A percentile compares a stretch with the other conserved stretches of the same genome.
These are phyloP conservation scores for Dromius quadrimaculatus DNA, from an alignment of 2,888 invertebrate species.

Conservation along the genomic window DNA sequence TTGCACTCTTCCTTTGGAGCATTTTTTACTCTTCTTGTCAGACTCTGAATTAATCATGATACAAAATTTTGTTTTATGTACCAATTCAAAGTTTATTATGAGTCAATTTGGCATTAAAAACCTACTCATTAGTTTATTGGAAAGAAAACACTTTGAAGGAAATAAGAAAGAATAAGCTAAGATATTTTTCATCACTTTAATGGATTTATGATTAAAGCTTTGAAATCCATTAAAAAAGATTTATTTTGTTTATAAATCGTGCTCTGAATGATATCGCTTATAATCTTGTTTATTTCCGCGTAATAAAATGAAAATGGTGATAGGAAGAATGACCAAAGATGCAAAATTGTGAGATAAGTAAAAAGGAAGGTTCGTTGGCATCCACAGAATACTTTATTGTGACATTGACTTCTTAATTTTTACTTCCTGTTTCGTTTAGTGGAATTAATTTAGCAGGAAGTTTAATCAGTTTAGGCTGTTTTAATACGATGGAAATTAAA, in stretches of 20 bases:
- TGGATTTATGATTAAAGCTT: no score
- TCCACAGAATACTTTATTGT: conserved; percentile 12
- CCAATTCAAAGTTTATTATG: no score
- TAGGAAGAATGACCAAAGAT: neutral
- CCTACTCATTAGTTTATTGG: no score
- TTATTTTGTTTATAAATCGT: conserved; percentile 37
- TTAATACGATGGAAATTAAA: conserved; percentile 7
- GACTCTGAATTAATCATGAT: no score
- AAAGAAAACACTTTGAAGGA: no score
- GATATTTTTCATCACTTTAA: conserved; percentile 28
- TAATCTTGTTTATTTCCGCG: conserved; percentile 15
- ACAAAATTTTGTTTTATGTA: no score
- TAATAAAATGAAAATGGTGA: conserved; percentile 17
- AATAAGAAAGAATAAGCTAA: no score
- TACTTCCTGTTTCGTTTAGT: conserved; percentile 13
- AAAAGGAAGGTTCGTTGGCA: conserved; percentile 18
- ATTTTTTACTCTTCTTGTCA: no score
- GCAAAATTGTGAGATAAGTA: neutral
- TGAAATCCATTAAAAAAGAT: conserved; percentile 33
- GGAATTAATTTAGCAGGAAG: neutral
- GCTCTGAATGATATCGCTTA: neutral
- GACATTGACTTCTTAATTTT: neutral
- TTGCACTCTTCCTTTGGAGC: no score
- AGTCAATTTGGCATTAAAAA: no score
- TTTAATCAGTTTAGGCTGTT: neutral